A percentile compares a stretch with the other conserved stretches of the same genome.
phyloP scores from a whole-genome alignment of 2,888 invertebrate species.

The Calliphora vomitoria region DNA sequence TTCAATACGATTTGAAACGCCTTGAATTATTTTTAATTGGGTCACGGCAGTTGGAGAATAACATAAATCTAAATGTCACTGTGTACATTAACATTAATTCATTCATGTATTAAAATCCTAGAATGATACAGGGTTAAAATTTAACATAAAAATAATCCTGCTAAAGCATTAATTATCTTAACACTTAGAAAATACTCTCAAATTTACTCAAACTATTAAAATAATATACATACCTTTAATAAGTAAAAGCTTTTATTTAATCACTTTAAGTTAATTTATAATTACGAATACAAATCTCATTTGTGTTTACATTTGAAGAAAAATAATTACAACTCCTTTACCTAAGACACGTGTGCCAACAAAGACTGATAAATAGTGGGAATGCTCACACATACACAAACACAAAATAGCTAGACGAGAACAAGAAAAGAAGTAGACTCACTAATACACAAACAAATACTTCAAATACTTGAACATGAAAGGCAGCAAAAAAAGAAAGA shows the following conservation, averaged over 20 bases:
- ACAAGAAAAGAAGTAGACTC: background rate
- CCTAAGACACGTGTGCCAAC: slow-evolving; percentile 35
- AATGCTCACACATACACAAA: slow-evolving; percentile 15
- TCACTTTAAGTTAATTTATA: slow-evolving; percentile 71
- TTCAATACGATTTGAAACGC: no score
- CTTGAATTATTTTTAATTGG: no score
- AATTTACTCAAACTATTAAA: slow-evolving; percentile 29
- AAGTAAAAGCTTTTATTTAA: slow-evolving; percentile 58
- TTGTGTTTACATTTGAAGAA: slow-evolving; percentile 57
- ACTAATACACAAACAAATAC: slow-evolving; percentile 36
- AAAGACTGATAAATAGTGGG: slow-evolving; percentile 64
- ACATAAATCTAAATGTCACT: no score
- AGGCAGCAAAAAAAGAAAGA: slow-evolving; percentile 12
- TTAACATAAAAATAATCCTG: no score
- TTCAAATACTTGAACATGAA: slow-evolving; percentile 39
- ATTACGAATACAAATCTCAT: slow-evolving; percentile 70
- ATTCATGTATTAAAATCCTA: no score
- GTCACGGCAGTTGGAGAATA: no score
- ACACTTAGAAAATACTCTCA: slow-evolving; percentile 14
- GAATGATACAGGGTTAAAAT: no score
- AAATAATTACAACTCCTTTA: slow-evolving; percentile 67
- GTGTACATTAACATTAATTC: no score
- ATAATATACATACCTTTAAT: background rate
- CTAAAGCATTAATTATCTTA: slow-evolving; percentile 42
- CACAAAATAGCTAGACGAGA: background rate